These are phyloP conservation scores for Conus betulinus DNA, from an alignment of 1,140 invertebrate genomes.

Conservation along the genomic window DNA sequence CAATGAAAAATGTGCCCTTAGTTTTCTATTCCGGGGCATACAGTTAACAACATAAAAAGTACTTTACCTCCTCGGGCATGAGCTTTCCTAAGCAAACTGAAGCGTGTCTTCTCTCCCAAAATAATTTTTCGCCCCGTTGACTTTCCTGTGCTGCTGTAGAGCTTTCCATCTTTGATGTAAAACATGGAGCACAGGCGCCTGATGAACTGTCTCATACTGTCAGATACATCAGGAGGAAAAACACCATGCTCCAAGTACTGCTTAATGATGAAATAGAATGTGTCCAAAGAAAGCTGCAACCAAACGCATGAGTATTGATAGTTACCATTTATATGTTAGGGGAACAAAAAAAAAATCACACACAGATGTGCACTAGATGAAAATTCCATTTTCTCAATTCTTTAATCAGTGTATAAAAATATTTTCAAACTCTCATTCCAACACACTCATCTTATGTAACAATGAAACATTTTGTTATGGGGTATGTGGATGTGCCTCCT, in stretches of 20 bases:
- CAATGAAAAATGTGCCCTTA: too few species aligned
- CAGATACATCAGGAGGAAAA: slow-evolving; percentile 41
- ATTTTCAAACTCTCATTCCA: too few species aligned
- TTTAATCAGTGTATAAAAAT: too few species aligned
- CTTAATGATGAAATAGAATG: slow-evolving; percentile 48
- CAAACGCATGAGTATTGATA: not conserved
- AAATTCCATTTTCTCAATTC: too few species aligned
- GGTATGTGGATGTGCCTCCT: too few species aligned
- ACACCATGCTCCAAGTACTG: slow-evolving; percentile 42
- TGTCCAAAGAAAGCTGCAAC: slow-evolving; percentile 47
- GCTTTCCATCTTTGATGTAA: slow-evolving; percentile 39
- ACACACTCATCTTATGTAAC: too few species aligned
- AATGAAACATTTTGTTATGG: too few species aligned
- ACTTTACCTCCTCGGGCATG: slow-evolving; percentile 45
- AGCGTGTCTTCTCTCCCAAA: slow-evolving; percentile 37
- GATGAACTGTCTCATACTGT: slow-evolving; percentile 46
- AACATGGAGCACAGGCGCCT: slow-evolving; percentile 42
- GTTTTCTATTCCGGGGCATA: too few species aligned
- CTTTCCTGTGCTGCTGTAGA: slow-evolving; percentile 21
- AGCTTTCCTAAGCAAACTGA: slow-evolving; percentile 46
- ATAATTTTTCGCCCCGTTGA: slow-evolving; percentile 18
- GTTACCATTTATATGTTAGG: too few species aligned
- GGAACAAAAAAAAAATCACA: too few species aligned
- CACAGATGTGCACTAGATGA: too few species aligned
- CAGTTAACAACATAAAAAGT: not conserved